Conservation (phyloP, 2,113 vertebrate species). For the Gnathochromis pfefferi region DNA sequence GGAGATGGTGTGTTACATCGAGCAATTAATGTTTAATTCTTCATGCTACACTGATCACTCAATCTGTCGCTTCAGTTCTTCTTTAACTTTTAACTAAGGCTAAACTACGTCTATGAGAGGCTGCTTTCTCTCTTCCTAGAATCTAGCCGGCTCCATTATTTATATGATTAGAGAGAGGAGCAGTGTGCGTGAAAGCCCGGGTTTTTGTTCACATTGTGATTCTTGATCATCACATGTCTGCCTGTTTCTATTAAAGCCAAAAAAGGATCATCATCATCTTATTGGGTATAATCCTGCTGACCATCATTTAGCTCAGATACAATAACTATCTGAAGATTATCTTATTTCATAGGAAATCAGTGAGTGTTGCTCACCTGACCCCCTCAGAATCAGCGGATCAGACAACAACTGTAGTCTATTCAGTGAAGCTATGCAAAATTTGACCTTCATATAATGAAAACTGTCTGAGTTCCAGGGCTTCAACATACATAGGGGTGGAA, state of each 20-base stretch:
- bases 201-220: not conserved
- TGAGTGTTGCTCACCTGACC: not conserved
- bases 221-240: not conserved
- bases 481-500: not conserved
- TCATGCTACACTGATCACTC: not conserved
- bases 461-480: not conserved
- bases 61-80: not conserved
- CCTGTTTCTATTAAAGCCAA: not conserved
- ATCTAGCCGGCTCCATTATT: slow-evolving; percentile 5
- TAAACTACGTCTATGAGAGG: not conserved
- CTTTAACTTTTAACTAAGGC: not conserved
- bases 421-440: not conserved
- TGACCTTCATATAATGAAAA: not conserved
- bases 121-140: not conserved
- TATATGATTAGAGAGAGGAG: not conserved
- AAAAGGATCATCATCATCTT: not conserved
- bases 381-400: not conserved
- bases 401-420: not conserved
- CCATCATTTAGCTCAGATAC: not conserved
- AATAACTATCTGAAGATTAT: not conserved
- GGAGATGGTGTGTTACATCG: not conserved
- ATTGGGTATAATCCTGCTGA: not conserved
- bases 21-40: not conserved
- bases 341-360: not conserved
- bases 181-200: not conserved